Percentiles rank a stretch among this genome's conserved stretches.
phyloP scores from a whole-genome alignment of 2,113 vertebrate species.

The Hydropotes inermis region DNA sequence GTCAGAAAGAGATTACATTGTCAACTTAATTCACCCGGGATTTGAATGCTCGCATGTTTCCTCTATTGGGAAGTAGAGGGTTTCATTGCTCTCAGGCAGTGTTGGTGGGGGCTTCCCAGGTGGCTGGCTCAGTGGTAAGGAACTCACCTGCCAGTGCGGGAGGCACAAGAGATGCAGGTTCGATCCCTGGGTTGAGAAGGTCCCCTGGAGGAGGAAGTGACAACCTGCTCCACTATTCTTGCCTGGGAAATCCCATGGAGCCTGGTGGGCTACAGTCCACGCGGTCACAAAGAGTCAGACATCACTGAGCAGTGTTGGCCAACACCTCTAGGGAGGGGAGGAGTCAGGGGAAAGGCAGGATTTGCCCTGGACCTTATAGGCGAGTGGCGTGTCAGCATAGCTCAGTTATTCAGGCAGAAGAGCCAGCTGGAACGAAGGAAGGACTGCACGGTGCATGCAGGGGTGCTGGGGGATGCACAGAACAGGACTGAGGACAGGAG shows the following conservation, averaged over 20 bases:
- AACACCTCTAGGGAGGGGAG: neutral
- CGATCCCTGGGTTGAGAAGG: neutral
- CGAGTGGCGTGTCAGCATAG: neutral
- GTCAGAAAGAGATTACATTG: constrained; percentile 6
- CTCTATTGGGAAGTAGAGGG: neutral
- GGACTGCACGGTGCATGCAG: neutral
- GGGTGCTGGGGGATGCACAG: neutral
- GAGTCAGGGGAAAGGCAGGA: neutral
- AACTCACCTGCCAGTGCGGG: neutral
- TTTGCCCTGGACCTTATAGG: neutral
- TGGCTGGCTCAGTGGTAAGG: neutral
- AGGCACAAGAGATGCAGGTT: neutral
- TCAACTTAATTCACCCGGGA: neutral
- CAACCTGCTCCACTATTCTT: neutral
- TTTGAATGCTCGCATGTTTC: neutral
- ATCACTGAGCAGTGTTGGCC: neutral
- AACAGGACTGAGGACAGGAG: neutral
- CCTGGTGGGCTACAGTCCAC: neutral
- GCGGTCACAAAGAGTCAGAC: neutral
- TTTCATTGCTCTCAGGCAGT: neutral
- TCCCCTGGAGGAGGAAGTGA: neutral
- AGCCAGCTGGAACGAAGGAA: neutral
- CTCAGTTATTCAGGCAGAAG: neutral
- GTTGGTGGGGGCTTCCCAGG: neutral
- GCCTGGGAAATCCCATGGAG: neutral